Percentiles rank a stretch among this genome's conserved stretches.
Conservation (phyloP, 2,888 invertebrate species). For the Epiblema foenella region DNA sequence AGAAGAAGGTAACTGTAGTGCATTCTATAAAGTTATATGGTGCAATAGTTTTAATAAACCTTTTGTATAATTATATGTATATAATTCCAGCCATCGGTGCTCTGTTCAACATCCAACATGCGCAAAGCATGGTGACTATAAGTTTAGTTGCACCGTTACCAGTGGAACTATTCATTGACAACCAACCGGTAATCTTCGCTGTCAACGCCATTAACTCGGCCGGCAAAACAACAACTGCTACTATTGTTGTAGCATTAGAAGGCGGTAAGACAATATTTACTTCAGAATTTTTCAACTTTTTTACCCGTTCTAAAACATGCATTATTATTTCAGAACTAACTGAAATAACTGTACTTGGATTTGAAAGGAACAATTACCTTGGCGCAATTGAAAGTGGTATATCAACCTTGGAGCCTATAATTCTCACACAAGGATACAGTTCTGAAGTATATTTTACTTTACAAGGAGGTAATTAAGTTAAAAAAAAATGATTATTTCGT, state of each 20-base stretch:
- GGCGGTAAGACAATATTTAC: slow-evolving; percentile 39
- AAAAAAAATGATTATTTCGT: not conserved
- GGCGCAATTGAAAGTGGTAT: slow-evolving; percentile 51
- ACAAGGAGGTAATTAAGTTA: slow-evolving; percentile 51
- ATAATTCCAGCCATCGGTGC: not conserved
- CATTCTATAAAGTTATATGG: not conserved
- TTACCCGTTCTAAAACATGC: not conserved
- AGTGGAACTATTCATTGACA: slow-evolving; percentile 22
- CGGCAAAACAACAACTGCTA: slow-evolving; percentile 15
- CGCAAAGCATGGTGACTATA: slow-evolving; percentile 7
- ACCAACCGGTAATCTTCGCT: slow-evolving; percentile 24
- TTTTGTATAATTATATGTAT: not conserved
- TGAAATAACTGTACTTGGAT: slow-evolving; percentile 50
- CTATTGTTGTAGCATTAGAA: slow-evolving; percentile 48
- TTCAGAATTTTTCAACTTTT: not conserved
- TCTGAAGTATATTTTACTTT: slow-evolving; percentile 51
- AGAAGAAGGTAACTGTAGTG: slow-evolving; percentile 33
- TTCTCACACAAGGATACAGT: slow-evolving; percentile 53
- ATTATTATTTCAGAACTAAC: slow-evolving; percentile 47
- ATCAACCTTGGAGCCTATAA: slow-evolving; percentile 51
- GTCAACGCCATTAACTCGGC: slow-evolving; percentile 19
- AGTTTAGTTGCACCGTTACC: slow-evolving; percentile 18
- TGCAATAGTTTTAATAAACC: not conserved
- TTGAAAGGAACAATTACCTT: slow-evolving; percentile 53
- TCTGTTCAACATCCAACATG: slow-evolving; percentile 2